Percentiles rank a stretch among this genome's conserved stretches.
These are phyloP conservation scores for Hexactinellida sp. DNA, from an alignment of 37 sponge, comb jelly and placozoan genomes.

Conservation along the genomic window DNA sequence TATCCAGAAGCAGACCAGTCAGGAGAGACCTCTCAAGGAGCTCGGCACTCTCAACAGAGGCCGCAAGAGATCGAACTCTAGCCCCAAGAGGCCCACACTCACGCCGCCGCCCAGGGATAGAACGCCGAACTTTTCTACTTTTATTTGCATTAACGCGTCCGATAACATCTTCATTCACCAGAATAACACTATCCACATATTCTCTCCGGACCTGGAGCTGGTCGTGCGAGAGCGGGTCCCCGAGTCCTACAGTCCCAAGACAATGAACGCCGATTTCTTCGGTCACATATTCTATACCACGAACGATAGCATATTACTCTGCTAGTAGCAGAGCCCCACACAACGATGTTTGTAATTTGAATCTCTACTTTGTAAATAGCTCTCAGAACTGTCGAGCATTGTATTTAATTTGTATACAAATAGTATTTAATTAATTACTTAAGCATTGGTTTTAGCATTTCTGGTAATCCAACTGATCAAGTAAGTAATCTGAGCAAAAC, in stretches of 20 bases:
- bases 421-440: too few species aligned
- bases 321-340: too few species aligned
- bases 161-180: background rate
- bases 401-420: too few species aligned
- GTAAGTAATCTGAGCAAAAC: too few species aligned
- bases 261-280: background rate
- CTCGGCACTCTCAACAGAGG: background rate
- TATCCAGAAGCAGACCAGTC: background rate
- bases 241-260: background rate
- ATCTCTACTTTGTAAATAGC: too few species aligned
- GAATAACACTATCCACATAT: background rate
- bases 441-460: too few species aligned
- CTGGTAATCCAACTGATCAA: too few species aligned
- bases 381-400: too few species aligned
- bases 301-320: background rate
- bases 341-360: too few species aligned
- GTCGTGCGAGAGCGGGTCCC: background rate
- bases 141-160: background rate
- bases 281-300: constrained; percentile 3
- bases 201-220: background rate
- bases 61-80: background rate
- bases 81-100: background rate
- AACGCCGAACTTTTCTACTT: background rate
- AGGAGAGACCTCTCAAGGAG: background rate
- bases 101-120: background rate